Base-by-base conservation (phyloP, 1,140 invertebrate genomes). In the Pectinophora gossypiella region DNA sequence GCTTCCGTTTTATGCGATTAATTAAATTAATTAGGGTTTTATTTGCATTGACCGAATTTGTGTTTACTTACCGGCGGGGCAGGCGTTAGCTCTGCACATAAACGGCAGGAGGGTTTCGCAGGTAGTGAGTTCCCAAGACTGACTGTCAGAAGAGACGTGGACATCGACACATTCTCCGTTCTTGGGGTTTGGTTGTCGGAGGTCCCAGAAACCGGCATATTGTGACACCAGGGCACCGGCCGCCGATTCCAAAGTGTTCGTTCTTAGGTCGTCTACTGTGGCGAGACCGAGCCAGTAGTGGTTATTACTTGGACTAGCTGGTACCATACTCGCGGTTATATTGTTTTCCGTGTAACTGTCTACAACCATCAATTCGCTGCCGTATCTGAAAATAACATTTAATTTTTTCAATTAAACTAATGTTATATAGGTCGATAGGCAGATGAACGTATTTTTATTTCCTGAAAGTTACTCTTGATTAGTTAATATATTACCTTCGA, bases 21-120 rank as follows among this genome's bases (percentile, higher is more conserved):
- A 19, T 32, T 54, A 21, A 50, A 50, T 36, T 15, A 38, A 49
- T 12, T 13, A 50, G 49, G 6, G 12, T 51, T n/a, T 32, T 23
- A 27, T 45, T 50, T 43, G 20, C 27, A 47, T 19, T 32, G 27
- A 9, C n/a, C n/a, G n/a, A n/a, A 12, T 32, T 32, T 7, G 27
- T 32, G 27, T 12, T 49, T 54, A 70, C 68, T 86, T 89, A 95
- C 95, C 95, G 83, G 92, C 90, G 36, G 97, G 95, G 88, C 98
- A 99, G n/a, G 97, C 97, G 52, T 91, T 91, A 9, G 95, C 90
- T 66, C 95, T 92, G 77, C 98, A 99, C 91, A 99, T 95, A 84
- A 98, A 99, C 19, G 97, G 97, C 54, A 98, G 87, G 18, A 99
- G 89, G 15, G 94, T 94, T 89, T 99, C 97, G 78, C 97, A 99